Evolutionary conservation across 2,113 vertebrate species (phyloP), one percentile per base, ranked within the genome.

Genomic region (Microcebus lehilahytsara): DNA sequence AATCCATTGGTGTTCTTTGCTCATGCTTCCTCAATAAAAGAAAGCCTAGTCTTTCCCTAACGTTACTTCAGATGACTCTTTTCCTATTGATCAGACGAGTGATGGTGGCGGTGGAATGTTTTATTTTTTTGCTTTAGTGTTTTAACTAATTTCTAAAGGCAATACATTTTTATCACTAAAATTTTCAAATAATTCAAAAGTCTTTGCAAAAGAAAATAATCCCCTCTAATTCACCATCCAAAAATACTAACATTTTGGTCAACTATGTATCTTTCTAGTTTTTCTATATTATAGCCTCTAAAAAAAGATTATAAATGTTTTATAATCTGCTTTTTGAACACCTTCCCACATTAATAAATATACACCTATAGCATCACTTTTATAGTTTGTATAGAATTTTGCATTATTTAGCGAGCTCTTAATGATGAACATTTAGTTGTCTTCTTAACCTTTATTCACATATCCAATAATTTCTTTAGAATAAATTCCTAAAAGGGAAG

Each of bases 131-230:
- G 20, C 32, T 80, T 71, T 77, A 87, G 37, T 87, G 6, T 74
- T 79, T 84, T 92, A 85, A 89, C 62, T 88, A 9, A 60, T 91
- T 96, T 94, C 56, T 92, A 56, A 92, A 89, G 34, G 3, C 8
- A 95, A 32, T 66, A 12, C 19, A 66, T 60, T 75, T 95, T 89
- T 66, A 86, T 79, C 60, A 80, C 56, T 51, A 71, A 84, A 80
- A 37, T 42, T 37, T 51, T 94, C 64, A 86, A 94, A 87, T 80
- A 32, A 79, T 85, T 94, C 22, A 85, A 22, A 95, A 71, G 2
- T 67, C 84, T 96, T 89, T 83, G 37, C 1, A n/a, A 80, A 88
- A 96, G 22, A 87, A 89, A 88, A 20, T 12, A 34, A 8, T 79
- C 14, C 37, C 42, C 25, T 87, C 22, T 67, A 74, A 53, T 66